These are phyloP conservation scores for Pristionchus exspectatus DNA, from an alignment of 2,888 invertebrate genomes.

Conservation along the genomic window DNA sequence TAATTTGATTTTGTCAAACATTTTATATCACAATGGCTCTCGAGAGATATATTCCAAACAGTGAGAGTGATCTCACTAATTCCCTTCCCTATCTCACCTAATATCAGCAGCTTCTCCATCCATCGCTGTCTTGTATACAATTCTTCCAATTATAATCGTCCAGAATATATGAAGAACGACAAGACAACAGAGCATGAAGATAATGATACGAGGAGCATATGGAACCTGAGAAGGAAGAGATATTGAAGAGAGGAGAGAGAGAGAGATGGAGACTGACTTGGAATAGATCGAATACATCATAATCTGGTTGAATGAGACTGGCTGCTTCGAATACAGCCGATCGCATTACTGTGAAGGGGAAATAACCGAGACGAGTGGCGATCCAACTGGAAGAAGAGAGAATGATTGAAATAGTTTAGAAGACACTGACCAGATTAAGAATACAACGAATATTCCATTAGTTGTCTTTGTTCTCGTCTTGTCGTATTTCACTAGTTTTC, in stretches of 20 bases:
- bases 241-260: not conserved
- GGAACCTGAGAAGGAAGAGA: constrained; percentile 60
- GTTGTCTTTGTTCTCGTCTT: constrained; percentile 63
- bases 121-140: constrained; percentile 57
- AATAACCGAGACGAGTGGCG: constrained; percentile 72
- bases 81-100: constrained; percentile 56
- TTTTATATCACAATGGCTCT: too few relatives aligned
- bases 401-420: too few relatives aligned
- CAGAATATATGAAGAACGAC: constrained; percentile 75
- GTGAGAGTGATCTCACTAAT: not conserved
- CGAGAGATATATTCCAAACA: too few relatives aligned
- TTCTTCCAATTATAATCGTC: constrained; percentile 72
- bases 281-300: constrained; percentile 64
- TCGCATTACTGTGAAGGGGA: constrained; percentile 72
- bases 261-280: constrained; percentile 57
- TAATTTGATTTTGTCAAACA: too few relatives aligned
- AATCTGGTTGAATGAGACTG: constrained; percentile 74
- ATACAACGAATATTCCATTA: constrained; percentile 71
- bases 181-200: constrained; percentile 69
- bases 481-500: constrained; percentile 74
- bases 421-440: constrained; percentile 65
- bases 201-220: constrained; percentile 73
- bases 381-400: constrained; percentile 66
- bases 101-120: constrained; percentile 65
- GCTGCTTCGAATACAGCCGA: constrained; percentile 74